A percentile compares a stretch with the other conserved stretches of the same genome.
phyloP scores from a whole-genome alignment of 2,797 vertebrate species.

The Gambusia yucatana region DNA sequence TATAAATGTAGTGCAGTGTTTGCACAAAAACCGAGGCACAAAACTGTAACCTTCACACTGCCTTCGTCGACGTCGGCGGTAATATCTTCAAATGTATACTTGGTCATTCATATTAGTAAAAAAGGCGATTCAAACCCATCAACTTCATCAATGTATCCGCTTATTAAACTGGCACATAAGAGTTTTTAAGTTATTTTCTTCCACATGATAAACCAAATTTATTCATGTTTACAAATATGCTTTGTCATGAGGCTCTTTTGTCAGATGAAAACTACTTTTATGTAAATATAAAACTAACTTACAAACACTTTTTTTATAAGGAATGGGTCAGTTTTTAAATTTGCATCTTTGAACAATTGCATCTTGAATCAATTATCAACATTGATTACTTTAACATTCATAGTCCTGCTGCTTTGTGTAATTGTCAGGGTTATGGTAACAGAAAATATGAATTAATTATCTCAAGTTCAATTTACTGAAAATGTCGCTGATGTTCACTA shows the following conservation, averaged over 20 bases:
- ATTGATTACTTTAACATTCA: too few species aligned
- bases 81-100: constrained; percentile 2
- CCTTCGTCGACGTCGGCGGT: constrained; percentile 1
- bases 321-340: background rate
- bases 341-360: background rate
- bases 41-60: constrained; percentile 18
- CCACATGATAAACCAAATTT: background rate
- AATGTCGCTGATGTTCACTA: background rate
- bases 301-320: too few species aligned
- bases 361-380: too few species aligned
- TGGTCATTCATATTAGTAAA: background rate
- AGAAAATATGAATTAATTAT: background rate
- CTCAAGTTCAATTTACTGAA: background rate
- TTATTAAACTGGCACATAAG: background rate
- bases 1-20: constrained; percentile 1
- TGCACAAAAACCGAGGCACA: background rate
- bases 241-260: background rate
- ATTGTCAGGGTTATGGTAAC: background rate
- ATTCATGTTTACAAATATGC: background rate
- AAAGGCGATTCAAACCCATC: background rate
- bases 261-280: background rate
- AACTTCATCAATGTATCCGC: background rate
- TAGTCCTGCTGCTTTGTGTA: too few species aligned
- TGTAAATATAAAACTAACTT: too few species aligned
- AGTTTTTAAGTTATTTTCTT: background rate